Base-by-base conservation (phyloP, 2,888 invertebrate species). In the Cephalotes varians region DNA sequence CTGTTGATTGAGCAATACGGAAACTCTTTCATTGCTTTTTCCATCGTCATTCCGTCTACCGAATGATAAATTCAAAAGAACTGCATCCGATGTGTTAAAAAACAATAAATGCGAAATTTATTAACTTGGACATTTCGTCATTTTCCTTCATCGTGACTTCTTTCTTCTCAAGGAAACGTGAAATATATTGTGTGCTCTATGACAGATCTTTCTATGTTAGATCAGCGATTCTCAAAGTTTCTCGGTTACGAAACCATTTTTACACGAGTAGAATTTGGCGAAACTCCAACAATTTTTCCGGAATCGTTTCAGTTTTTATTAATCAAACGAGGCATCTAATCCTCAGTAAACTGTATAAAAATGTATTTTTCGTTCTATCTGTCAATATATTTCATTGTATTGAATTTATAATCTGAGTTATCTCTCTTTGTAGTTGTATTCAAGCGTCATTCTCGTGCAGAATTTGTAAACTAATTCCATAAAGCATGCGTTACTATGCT, bases 1-100 rank as follows among this genome's bases (percentile, higher is more conserved):
- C 81, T 77, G 58, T 71, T 71, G 77, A 79, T 71, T 44, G 77
- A 71, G 71, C 34, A 21, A 4, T 28, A 28, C 71, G 44, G 31
- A 56, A 71, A 71, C 21, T 74, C 64, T 64, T 67, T 69, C 12
- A 6, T 1, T 25, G 6, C 12, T 56, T 56, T 58, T 71, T 47
- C 25, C 31, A 51, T 28, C 77, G 25, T 25, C 31, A 44, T 69
- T 7, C 56, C 25, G 34, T 25, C 47, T 40, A 34, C 69, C 25
- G 12, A 47, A 71, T 25, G 18, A 18, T 40, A 64, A 69, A 44
- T 44, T 79, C 12, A n/a, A 79, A 47, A 56, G 51, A 71, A 71
- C 12, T 34, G 44, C 44, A 34, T 67, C 44, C 12, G 40, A 74
- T 12, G 15, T 44, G 37, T 25, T 7, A 12, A 67, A 54, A 69